These are phyloP conservation scores for Mamestra configurata DNA, from an alignment of 1,140 invertebrate genomes.

Conservation along the genomic window DNA sequence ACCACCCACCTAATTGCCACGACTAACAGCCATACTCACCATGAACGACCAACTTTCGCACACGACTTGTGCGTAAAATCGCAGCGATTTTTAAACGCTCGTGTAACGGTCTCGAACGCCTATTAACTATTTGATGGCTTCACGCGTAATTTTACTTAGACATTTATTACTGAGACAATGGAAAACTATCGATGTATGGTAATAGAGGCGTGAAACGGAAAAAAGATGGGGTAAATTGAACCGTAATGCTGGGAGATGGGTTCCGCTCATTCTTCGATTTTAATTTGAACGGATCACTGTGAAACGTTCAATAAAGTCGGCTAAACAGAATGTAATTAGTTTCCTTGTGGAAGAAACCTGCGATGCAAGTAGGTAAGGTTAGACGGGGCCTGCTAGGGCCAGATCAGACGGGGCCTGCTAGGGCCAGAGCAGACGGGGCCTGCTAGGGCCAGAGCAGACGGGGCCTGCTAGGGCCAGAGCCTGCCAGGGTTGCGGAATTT, in stretches of 20 bases:
- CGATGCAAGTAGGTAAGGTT: too few relatives aligned
- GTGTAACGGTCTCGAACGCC: constrained; percentile 39
- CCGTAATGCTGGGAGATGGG: not conserved
- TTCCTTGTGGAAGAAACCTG: too few relatives aligned
- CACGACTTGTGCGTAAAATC: constrained; percentile 22
- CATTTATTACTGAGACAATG: constrained; percentile 50
- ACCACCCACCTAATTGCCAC: not conserved
- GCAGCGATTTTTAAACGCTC: constrained; percentile 19
- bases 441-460: too few relatives aligned
- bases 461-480: too few relatives aligned
- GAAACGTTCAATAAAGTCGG: too few relatives aligned
- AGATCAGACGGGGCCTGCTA: too few relatives aligned
- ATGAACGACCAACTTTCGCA: constrained; percentile 36
- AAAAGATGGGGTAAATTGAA: constrained; percentile 21
- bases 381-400: too few relatives aligned
- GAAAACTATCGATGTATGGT: constrained; percentile 50
- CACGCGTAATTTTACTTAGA: constrained; percentile 50
- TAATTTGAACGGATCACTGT: too few relatives aligned
- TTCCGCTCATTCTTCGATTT: constrained; percentile 9
- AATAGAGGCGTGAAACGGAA: constrained; percentile 48
- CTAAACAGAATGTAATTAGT: too few relatives aligned
- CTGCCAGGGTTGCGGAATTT: too few relatives aligned
- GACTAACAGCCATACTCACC: constrained; percentile 1
- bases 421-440: too few relatives aligned
- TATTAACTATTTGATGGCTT: constrained; percentile 50